Base-by-base conservation (phyloP, 2,797 vertebrate species). In the Halcyon smyrnensis region DNA sequence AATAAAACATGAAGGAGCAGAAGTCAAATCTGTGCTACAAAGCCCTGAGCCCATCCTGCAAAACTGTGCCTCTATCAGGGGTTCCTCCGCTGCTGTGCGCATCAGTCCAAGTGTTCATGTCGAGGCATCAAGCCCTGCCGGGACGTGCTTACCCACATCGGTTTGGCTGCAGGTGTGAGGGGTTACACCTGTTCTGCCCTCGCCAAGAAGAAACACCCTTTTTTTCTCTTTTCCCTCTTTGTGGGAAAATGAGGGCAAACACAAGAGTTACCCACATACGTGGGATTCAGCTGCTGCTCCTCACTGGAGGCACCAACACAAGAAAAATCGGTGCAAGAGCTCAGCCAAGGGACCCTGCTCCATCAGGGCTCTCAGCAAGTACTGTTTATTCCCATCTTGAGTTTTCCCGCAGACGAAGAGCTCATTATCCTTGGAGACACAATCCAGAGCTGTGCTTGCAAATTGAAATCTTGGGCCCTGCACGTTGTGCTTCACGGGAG, bases 21-120 rank as follows among this genome's bases (percentile, higher is more conserved):
- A 91, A 69, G 28, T 57, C 69, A 73, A 54, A 50, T 15, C 9
- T 83, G 28, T 81, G 51, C 36, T 82, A 30, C 45, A 84, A 93
- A 78, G 11, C 32, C 34, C 62, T 1, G 8, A 86, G 32, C 46
- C 41, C n/a, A 32, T 0, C 0, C 39, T 0, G 0, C 48, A 82
- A 41, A 82, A 54, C 17, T 1, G 0, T 34, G 34, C 51, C 64
- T 24, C 51, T 18, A 17, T 48, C 36, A 74, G 36, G 23, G 8
- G 17, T 34, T 92, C 34, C 54, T 73, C 21, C 0, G 0, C 45
- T 9, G 28, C 45, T 62, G 53, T 46, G 78, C 27, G 16, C 32
- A 9, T 28, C 28, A 19, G 24, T 4, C 45, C 37, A 11, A 32
- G 20, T 8, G 15, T 20, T 79, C 2, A 0, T 81, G 64, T 6